A percentile compares a stretch with the other conserved stretches of the same genome.
phyloP scores from a whole-genome alignment of 2,113 vertebrate genomes.

The Sciurus niger region DNA sequence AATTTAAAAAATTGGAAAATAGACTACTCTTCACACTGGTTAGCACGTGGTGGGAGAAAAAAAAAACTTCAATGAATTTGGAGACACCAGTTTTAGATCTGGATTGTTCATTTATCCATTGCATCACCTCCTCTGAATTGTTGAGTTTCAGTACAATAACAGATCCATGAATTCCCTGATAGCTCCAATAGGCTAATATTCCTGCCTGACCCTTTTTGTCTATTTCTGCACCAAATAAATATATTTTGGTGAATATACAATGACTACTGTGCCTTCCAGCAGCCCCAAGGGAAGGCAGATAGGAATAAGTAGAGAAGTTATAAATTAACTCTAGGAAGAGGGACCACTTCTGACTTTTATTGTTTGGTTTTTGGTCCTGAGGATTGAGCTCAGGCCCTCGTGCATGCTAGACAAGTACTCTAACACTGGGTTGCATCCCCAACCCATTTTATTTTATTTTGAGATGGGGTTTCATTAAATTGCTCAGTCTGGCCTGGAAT shows the following conservation, averaged over 20 bases:
- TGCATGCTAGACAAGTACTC: background rate
- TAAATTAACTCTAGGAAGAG: background rate
- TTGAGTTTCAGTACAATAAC: slow-evolving; percentile 19
- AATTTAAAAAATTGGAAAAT: slow-evolving; percentile 20
- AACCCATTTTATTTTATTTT: background rate
- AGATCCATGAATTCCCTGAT: background rate
- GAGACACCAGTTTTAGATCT: background rate
- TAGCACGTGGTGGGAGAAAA: background rate
- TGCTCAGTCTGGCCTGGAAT: background rate
- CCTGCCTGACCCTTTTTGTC: background rate
- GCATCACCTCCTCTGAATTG: background rate
- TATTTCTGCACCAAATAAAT: background rate
- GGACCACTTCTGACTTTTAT: background rate
- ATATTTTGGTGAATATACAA: background rate
- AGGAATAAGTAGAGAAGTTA: background rate
- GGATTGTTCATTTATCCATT: background rate
- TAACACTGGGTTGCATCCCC: background rate
- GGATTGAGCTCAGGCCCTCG: background rate
- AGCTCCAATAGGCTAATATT: background rate
- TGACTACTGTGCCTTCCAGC: background rate
- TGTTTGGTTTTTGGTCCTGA: background rate
- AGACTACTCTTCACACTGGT: background rate
- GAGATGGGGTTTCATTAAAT: background rate
- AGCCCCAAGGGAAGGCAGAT: background rate
- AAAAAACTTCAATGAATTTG: background rate